Evolutionary conservation across 2,888 invertebrate species (phyloP).

Genomic region (Thecophora atra): DNA sequence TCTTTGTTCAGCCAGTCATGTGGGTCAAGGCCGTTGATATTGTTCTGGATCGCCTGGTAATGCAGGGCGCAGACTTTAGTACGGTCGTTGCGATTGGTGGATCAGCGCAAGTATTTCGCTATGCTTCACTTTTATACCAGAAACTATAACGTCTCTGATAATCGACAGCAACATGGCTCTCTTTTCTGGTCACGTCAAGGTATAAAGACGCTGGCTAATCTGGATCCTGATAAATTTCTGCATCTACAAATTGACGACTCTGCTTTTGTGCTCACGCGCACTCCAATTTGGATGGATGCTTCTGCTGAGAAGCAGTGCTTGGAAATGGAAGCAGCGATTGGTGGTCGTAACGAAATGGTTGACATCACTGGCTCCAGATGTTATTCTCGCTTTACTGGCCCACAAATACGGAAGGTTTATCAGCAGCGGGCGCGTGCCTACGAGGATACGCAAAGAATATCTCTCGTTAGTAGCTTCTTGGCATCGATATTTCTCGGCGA

Average conservation of each 20-base stretch:
- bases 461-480: conserved; percentile 91
- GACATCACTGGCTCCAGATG: conserved; percentile 64
- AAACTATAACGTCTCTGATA: not conserved
- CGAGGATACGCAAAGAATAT: conserved; percentile 84
- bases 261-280: conserved; percentile 80
- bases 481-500: conserved; percentile 87
- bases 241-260: conserved; percentile 82
- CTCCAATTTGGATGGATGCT: conserved; percentile 98
- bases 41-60: conserved; percentile 83
- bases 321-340: conserved; percentile 82
- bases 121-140: not conserved
- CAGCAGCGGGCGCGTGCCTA: conserved; percentile 77
- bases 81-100: conserved; percentile 88
- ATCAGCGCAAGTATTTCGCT: conserved; percentile 80
- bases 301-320: conserved; percentile 63
- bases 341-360: conserved; percentile 69
- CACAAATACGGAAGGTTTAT: conserved; percentile 90
- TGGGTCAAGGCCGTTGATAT: conserved; percentile 97
- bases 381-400: conserved; percentile 79
- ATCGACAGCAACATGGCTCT: conserved; percentile 91
- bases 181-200: conserved; percentile 92
- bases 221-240: conserved; percentile 80
- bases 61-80: conserved; percentile 84
- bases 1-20: conserved; percentile 86
- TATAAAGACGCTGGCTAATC: conserved; percentile 70